Evolutionary conservation across 2,888 invertebrate genomes (phyloP).

Genomic region (Cryptus armator): DNA sequence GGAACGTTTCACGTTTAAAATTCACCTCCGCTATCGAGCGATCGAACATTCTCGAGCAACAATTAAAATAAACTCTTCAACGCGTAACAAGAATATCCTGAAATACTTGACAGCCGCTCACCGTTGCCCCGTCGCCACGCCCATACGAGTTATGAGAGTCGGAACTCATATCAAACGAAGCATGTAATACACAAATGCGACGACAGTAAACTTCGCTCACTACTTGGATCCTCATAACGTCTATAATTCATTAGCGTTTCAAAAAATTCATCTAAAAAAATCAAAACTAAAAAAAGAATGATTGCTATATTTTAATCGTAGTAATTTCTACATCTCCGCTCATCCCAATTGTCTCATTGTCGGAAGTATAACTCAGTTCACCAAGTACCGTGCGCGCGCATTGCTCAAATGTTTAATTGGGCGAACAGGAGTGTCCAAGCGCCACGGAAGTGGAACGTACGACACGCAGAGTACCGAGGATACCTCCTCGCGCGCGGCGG

Average conservation of each 20-base stretch:
- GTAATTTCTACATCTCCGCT: neutral
- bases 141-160: conserved; percentile 60
- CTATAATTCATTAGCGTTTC: neutral
- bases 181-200: conserved; percentile 60
- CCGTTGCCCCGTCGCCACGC: conserved; percentile 65
- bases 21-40: too few relatives aligned
- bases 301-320: neutral
- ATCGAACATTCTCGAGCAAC: neutral
- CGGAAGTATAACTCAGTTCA: conserved; percentile 79
- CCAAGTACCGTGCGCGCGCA: conserved; percentile 80
- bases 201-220: conserved; percentile 51
- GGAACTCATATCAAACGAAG: conserved; percentile 55
- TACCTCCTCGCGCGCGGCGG: neutral
- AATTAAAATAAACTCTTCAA: neutral
- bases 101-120: conserved; percentile 29
- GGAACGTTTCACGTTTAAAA: too few relatives aligned
- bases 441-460: conserved; percentile 83
- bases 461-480: conserved; percentile 26
- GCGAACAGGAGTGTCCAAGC: conserved; percentile 81
- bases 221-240: neutral
- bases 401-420: conserved; percentile 85
- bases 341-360: conserved; percentile 64
- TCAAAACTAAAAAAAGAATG: neutral
- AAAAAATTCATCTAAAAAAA: neutral
- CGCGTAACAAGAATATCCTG: neutral